Conservation (phyloP, 2,797 vertebrate species). For the Jordanella pulchra region DNA sequence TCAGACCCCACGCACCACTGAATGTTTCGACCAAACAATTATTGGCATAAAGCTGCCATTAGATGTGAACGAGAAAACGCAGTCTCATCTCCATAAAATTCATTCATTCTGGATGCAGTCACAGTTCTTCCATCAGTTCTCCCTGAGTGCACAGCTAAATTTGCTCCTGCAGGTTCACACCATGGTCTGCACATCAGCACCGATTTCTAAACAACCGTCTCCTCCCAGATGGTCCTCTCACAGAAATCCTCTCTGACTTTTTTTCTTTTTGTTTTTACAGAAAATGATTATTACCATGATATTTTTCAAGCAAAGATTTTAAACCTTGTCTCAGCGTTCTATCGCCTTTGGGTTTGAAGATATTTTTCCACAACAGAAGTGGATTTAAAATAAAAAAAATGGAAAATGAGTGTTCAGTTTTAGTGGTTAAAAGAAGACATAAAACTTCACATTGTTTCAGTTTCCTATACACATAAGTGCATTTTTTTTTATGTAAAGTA, state of each 20-base stretch:
- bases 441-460: too few relatives aligned
- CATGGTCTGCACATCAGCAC: constrained; percentile 9
- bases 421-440: too few relatives aligned
- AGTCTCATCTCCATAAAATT: constrained; percentile 38
- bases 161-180: constrained; percentile 26
- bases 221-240: neutral
- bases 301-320: too few relatives aligned
- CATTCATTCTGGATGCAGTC: constrained; percentile 45
- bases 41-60: constrained; percentile 21
- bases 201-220: constrained; percentile 23
- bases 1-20: constrained; percentile 1
- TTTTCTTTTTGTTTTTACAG: constrained; percentile 6
- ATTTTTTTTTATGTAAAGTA: too few relatives aligned
- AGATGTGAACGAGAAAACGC: constrained; percentile 30
- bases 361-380: too few relatives aligned
- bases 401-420: too few relatives aligned
- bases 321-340: neutral
- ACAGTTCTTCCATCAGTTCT: constrained; percentile 52
- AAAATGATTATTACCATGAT: neutral
- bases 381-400: too few relatives aligned
- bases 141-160: constrained; percentile 37
- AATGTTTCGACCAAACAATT: constrained; percentile 17
- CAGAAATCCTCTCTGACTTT: neutral
- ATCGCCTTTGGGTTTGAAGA: neutral
- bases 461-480: too few relatives aligned